phyloP scores from a whole-genome alignment of 2,797 vertebrate species.

The Pseudomugil gertrudae region DNA sequence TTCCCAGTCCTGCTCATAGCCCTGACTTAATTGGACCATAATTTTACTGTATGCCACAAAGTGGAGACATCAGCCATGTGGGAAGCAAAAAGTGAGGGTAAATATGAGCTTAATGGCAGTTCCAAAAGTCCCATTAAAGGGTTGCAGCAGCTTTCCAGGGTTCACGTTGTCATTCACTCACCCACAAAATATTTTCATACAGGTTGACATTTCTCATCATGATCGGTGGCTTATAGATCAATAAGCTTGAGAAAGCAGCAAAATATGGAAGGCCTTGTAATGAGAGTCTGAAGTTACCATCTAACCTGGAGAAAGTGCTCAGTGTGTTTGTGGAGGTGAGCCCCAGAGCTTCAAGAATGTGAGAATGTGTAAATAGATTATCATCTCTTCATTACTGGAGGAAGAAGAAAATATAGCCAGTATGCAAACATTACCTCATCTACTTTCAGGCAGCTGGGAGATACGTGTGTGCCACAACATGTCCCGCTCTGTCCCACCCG shows the following conservation, averaged over 20 bases:
- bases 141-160: constrained; percentile 58
- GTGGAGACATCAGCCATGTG: constrained; percentile 52
- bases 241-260: constrained; percentile 27
- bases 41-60: constrained; percentile 75
- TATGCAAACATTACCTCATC: constrained; percentile 44
- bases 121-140: constrained; percentile 73
- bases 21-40: constrained; percentile 77
- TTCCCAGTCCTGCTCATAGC: constrained; percentile 22
- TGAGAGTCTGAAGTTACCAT: constrained; percentile 45
- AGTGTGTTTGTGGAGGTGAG: constrained; percentile 27
- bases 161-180: constrained; percentile 43
- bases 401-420: constrained; percentile 50
- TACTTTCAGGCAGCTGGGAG: constrained; percentile 24
- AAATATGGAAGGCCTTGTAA: constrained; percentile 21
- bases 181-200: constrained; percentile 35
- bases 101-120: constrained; percentile 39
- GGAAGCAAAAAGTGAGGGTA: constrained; percentile 40
- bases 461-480: constrained; percentile 34
- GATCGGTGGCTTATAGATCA: constrained; percentile 35
- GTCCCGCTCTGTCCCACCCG: not conserved
- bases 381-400: constrained; percentile 49
- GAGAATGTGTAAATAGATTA: constrained; percentile 68
- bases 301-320: constrained; percentile 3
- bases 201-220: constrained; percentile 38
- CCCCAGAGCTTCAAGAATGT: constrained; percentile 47